Evolutionary conservation across 1,140 invertebrate genomes (phyloP), one percentile per base, ranked within the genome.

Genomic region (Forficula auricularia): DNA sequence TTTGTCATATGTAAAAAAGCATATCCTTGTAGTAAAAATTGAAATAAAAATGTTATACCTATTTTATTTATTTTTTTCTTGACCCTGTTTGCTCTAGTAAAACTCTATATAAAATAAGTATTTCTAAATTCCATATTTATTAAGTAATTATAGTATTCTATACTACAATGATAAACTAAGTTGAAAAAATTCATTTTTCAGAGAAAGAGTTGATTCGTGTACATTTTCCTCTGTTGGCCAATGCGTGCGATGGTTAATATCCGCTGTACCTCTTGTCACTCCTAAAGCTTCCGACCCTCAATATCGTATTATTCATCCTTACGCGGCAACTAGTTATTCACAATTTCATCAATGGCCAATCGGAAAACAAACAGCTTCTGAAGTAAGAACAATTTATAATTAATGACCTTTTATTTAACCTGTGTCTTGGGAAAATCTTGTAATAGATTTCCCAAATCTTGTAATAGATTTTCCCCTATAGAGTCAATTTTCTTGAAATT

Each of bases 331-430:
- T 6, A 63, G 54, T 42, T 43, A 53, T 30, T 53, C 63, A n/a
- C 59, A 65, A 34, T 73, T 64, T 54, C 45, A 63, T n/a, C 46
- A 50, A 2, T 67, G 60, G 53, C 67, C 63, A 44, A 46, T 64
- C 20, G 67, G 62, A 6, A 72, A 72, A 46, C 63, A 65, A 44
- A 50, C 60, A 47, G 64, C 69, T 14, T 53, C 61, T 13, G 69
- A 72, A 56, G 64, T 65, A 47, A 49, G 36, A n/a, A n/a, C n/a
- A n/a, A n/a, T n/a, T n/a, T 35, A n/a, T n/a, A n/a, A n/a, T n/a
- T n/a, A n/a, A n/a, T n/a, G n/a, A n/a, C n/a, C n/a, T n/a, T n/a
- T n/a, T n/a, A n/a, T n/a, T n/a, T n/a, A n/a, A n/a, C n/a, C n/a
- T n/a, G n/a, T n/a, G n/a, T n/a, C n/a, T n/a, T n/a, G n/a, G n/a